Evolutionary conservation across 2,888 invertebrate genomes (phyloP), one percentile per base, ranked within the genome.

Genomic region (Hemistola chrysoprasaria): DNA sequence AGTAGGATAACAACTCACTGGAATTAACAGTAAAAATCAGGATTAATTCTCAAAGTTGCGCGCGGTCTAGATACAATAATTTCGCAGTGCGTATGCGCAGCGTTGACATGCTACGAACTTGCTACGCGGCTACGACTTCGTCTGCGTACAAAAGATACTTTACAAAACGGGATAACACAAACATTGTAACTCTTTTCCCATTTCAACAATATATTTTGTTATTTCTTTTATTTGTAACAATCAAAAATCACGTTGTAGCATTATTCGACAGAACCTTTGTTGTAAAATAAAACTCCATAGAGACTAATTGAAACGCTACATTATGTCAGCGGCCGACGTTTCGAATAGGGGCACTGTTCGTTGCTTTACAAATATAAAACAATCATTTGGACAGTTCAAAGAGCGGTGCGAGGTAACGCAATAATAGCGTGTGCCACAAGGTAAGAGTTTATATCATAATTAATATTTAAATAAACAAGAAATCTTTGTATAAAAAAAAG

Each of bases 351-450:
- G 82, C 78, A 77, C 78, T 76, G 74, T 69, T 72, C 74, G 64
- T 60, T 68, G 77, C 81, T 81, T 77, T 80, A 80, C 79, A 84
- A 84, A 85, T 87, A 84, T 87, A 87, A 87, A 87, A 87, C 87
- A 87, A 87, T 86, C 79, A 83, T 84, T 86, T 81, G 76, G 83
- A 85, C 78, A 77, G 78, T 76, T 80, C 81, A 84, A 86, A 86
- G 82, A 81, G 78, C 71, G 70, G 68, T 64, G 78, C 71, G 71
- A 69, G 71, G 74, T 74, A 82, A 77, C 79, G 79, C 76, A 77
- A 82, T 62, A 60, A 51, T 53, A 40, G 59, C 8, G 57, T 33
- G 38, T 64, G 76, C 62, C 47, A 0, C 50, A 63, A 74, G 48
- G 6, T n/a, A n/a, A n/a, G n/a, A n/a, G n/a, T n/a, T n/a, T n/a